Percentiles rank a stretch among this genome's conserved stretches.
Conservation (phyloP, 2,113 vertebrate species). For the Lagopus muta region DNA sequence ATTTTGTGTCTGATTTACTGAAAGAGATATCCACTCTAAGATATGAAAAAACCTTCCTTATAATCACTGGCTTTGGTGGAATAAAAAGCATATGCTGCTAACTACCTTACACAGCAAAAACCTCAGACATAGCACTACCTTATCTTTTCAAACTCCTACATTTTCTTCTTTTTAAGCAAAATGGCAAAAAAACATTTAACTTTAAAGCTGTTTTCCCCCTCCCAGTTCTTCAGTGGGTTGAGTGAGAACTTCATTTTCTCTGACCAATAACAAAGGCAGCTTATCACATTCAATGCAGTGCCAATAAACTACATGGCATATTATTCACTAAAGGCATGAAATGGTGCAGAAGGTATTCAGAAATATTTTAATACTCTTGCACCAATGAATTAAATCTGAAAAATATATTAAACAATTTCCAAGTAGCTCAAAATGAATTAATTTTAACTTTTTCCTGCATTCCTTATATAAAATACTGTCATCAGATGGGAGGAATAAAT, state of each 20-base stretch:
- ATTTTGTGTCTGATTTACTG: fast-evolving
- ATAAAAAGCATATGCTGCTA: neutral
- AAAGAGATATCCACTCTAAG: neutral
- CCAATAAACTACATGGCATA: neutral
- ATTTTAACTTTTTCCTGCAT: neutral
- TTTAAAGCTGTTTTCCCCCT: neutral
- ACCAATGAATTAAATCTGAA: neutral
- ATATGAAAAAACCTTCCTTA: neutral
- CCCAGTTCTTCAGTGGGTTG: neutral
- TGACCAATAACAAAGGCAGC: neutral
- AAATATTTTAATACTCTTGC: neutral
- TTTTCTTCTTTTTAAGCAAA: constrained; percentile 8
- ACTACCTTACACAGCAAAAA: neutral
- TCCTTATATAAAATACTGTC: neutral
- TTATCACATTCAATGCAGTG: neutral
- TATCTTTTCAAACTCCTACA: neutral
- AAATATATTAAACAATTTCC: neutral
- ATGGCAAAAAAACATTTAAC: neutral
- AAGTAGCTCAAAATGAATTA: neutral
- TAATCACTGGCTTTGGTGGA: neutral
- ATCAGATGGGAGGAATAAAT: constrained; percentile 18
- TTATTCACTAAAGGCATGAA: neutral
- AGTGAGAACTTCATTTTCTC: neutral
- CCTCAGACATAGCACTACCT: neutral
- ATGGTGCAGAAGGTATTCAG: neutral